A percentile compares a stretch with the other conserved stretches of the same genome.
phyloP scores from a whole-genome alignment of 2,888 invertebrate species.

The Drosophila kanekoi region DNA sequence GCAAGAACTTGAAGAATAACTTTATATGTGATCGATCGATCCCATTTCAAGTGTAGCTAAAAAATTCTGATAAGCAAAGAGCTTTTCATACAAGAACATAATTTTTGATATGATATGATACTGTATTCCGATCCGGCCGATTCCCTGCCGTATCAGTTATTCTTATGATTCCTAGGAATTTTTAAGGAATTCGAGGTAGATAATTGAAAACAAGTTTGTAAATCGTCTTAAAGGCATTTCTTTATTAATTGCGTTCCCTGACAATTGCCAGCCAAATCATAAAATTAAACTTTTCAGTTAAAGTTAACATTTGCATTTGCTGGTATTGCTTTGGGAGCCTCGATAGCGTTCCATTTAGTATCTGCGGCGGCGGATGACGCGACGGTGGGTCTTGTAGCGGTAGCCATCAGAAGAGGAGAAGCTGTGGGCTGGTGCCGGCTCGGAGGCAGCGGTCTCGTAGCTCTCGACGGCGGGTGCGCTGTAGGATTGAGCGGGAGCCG shows the following conservation, averaged over 20 bases:
- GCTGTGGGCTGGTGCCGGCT: constrained; percentile 73
- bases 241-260: constrained; percentile 59
- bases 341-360: constrained; percentile 53
- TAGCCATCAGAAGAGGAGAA: constrained; percentile 82
- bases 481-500: constrained; percentile 42
- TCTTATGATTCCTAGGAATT: not conserved
- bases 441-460: constrained; percentile 51
- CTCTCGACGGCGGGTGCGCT: constrained; percentile 25
- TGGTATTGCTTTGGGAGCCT: constrained; percentile 45
- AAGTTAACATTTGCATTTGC: constrained; percentile 25
- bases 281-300: constrained; percentile 31
- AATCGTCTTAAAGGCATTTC: constrained; percentile 32
- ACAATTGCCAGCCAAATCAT: constrained; percentile 47
- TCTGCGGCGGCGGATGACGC: constrained; percentile 78
- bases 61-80: no score
- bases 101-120: no score
- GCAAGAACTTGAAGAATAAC: no score
- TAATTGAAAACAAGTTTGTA: not conserved
- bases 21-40: no score
- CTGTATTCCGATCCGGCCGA: no score
- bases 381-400: constrained; percentile 82
- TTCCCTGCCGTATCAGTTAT: no score
- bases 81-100: no score
- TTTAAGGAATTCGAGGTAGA: not conserved
- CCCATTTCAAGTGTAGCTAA: no score